Conservation (phyloP, 2,797 vertebrate species). For the Argyrosomus regius region DNA sequence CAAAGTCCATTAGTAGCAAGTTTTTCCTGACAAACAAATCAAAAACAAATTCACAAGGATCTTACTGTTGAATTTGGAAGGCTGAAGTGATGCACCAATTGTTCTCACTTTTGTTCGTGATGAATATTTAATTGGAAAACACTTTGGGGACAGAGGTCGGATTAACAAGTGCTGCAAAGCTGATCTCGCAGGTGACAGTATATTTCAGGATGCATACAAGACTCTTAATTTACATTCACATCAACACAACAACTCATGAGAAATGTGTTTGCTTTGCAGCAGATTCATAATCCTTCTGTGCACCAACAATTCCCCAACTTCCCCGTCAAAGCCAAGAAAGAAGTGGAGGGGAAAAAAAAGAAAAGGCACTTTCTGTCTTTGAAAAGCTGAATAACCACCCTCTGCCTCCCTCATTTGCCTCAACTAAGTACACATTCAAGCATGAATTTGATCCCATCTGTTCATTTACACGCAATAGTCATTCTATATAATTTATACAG, state of each 20-base stretch:
- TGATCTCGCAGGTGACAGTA: constrained; percentile 58
- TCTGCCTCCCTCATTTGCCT: constrained; percentile 38
- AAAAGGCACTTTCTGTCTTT: constrained; percentile 27
- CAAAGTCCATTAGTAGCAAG: constrained; percentile 15
- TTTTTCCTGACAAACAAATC: constrained; percentile 28
- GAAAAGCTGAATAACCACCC: constrained; percentile 40
- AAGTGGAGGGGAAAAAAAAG: not conserved
- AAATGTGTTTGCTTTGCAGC: constrained; percentile 63
- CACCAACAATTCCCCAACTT: constrained; percentile 61
- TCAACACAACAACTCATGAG: constrained; percentile 48
- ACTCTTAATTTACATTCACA: constrained; percentile 60
- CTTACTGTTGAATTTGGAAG: constrained; percentile 34
- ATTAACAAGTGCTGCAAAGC: constrained; percentile 39
- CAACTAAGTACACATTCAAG: constrained; percentile 50
- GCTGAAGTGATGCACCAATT: constrained; percentile 39
- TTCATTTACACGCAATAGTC: constrained; percentile 41
- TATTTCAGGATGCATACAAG: constrained; percentile 41
- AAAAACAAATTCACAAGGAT: constrained; percentile 19
- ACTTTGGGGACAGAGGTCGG: constrained; percentile 39
- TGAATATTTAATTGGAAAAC: constrained; percentile 50
- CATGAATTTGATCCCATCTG: constrained; percentile 50
- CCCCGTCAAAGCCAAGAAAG: constrained; percentile 54
- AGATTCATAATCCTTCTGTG: constrained; percentile 66
- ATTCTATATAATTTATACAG: constrained; percentile 45
- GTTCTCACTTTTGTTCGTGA: constrained; percentile 34